Evolutionary conservation across 2,797 vertebrate species (phyloP), one percentile per base, ranked within the genome.

Genomic region (Lithobates pipiens): DNA sequence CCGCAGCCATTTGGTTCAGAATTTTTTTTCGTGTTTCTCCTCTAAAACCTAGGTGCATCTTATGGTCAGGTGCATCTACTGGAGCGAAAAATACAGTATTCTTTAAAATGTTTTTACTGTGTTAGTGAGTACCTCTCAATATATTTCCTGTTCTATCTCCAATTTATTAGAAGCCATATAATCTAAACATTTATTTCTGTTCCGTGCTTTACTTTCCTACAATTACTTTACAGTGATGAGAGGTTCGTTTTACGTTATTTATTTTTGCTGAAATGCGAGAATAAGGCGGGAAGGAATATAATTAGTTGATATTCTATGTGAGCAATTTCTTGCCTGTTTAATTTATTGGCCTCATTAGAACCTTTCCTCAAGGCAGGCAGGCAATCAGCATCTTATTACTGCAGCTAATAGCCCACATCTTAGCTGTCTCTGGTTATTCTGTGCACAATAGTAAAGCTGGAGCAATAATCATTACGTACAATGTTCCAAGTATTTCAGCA

Each of bases 271-370:
- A 76, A 76, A 67, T 39, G 25, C 2, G 61, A 70, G 67, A 76
- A 50, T 32, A 32, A 72, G 46, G 6, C 4, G 18, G 21, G 69
- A 83, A 54, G 65, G 50, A 69, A 36, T 71, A 29, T 46, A 73
- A 76, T 85, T 57, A 76, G 44, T 76, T 80, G 61, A 76, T 75
- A 76, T 75, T 85, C 84, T 74, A 61, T 80, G 32, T 80, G 61
- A 50, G 46, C 84, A 76, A 76, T 75, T 76, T 44, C 36, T 25
- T 27, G 84, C 23, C 42, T 76, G 71, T 85, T 67, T 76, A 85
- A 85, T 80, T 85, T 85, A 80, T 80, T 69, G 71, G 44, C 44
- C 77, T 85, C 84, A 80, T 85, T 85, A 85, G 84, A 70, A 69
- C 32, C 72, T 80, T 54, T 80, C 84, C 84, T 85, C 71, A 42